phyloP scores from a whole-genome alignment of 64 coral and sea anemone genomes.

The Platygyra sinensis region DNA sequence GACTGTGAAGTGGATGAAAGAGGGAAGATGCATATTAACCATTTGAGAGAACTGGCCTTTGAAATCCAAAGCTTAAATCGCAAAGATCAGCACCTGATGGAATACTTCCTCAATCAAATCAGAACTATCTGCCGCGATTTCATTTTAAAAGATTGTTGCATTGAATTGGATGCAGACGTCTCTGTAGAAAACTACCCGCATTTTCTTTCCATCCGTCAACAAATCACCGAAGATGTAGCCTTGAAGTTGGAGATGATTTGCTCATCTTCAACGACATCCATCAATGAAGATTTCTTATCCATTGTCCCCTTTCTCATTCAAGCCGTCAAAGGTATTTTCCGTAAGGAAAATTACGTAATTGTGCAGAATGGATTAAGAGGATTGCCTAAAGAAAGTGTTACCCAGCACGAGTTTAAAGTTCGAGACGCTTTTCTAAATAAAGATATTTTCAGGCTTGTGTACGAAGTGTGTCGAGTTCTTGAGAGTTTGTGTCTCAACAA shows the following conservation, averaged over 20 bases:
- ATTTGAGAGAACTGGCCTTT: conserved; percentile 18
- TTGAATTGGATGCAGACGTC: conserved; percentile 4
- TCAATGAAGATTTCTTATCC: not conserved
- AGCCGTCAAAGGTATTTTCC: too few species aligned
- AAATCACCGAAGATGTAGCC: too few species aligned
- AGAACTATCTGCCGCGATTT: not conserved
- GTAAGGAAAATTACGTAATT: too few species aligned
- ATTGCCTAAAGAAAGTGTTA: not conserved
- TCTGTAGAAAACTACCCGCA: too few species aligned
- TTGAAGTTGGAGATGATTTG: not conserved
- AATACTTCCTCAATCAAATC: conserved; percentile 1
- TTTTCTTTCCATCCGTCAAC: too few species aligned
- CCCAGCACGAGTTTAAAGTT: too few species aligned
- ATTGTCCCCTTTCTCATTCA: conserved; percentile 2
- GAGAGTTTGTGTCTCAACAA: too few species aligned
- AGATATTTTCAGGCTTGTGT: too few species aligned
- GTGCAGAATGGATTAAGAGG: conserved; percentile 7
- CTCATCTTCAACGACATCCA: not conserved
- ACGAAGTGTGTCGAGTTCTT: too few species aligned
- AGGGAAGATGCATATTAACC: conserved; percentile 9
- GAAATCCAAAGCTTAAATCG: not conserved
- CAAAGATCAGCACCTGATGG: not conserved
- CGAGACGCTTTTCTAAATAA: too few species aligned
- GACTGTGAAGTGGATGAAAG: conserved; percentile 23
- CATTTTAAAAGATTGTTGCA: conserved; percentile 30